Evolutionary conservation across 2,113 vertebrate genomes (phyloP).

Genomic region (Oncorhynchus mykiss): DNA sequence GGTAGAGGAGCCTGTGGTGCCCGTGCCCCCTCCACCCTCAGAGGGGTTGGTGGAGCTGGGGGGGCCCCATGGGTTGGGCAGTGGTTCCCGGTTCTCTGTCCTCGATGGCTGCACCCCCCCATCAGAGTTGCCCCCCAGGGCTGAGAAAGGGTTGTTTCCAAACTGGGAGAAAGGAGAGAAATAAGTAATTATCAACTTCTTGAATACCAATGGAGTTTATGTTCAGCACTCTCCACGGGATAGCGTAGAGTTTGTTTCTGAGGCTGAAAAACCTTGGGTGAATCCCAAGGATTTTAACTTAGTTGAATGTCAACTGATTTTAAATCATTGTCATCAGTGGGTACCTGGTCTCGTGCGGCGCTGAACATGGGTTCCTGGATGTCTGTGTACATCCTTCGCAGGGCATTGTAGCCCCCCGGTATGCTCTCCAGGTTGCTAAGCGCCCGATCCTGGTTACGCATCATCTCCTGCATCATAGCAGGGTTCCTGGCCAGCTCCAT

Average conservation of each 20-base stretch:
- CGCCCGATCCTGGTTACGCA: slow-evolving; percentile 97
- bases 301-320: too few relatives aligned
- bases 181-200: neutral
- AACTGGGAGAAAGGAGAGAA: slow-evolving; percentile 75
- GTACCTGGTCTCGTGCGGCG: slow-evolving; percentile 95
- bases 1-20: slow-evolving; percentile 56
- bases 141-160: slow-evolving; percentile 96
- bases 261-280: too few relatives aligned
- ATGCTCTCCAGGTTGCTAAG: slow-evolving; percentile 98
- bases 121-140: slow-evolving; percentile 86
- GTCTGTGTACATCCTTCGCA: slow-evolving; percentile 98
- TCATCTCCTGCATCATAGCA: slow-evolving; percentile 99
- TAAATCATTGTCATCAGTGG: neutral
- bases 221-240: too few relatives aligned
- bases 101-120: slow-evolving; percentile 87
- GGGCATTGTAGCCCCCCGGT: slow-evolving; percentile 95
- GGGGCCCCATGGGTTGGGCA: slow-evolving; percentile 96
- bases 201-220: neutral
- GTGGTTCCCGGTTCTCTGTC: slow-evolving; percentile 95
- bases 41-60: slow-evolving; percentile 73
- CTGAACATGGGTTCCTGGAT: slow-evolving; percentile 99
- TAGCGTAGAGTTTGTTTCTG: too few relatives aligned
- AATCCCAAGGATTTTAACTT: too few relatives aligned
- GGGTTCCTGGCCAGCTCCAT: slow-evolving; percentile 98
- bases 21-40: slow-evolving; percentile 67